Evolutionary conservation across 2,797 vertebrate genomes (phyloP).

Genomic region (Triplophysa yarkandensis): DNA sequence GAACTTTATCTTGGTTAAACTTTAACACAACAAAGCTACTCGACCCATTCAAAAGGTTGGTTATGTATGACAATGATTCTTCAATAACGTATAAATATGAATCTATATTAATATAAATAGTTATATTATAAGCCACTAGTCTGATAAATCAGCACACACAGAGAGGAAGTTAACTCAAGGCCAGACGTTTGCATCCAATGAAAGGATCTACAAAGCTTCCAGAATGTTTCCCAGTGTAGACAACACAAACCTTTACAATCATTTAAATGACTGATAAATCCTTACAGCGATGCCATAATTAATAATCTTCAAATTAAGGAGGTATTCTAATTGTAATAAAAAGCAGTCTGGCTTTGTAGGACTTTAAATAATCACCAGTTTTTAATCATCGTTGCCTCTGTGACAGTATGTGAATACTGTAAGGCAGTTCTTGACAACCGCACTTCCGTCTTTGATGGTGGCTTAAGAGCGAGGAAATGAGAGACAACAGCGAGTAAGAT

Average conservation of each 20-base stretch:
- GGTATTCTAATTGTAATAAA: constrained; percentile 1
- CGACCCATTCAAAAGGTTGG: no score
- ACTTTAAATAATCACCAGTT: not conserved
- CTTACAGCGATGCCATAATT: constrained; percentile 16
- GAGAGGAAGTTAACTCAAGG: no score
- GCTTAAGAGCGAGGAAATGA: constrained; percentile 1
- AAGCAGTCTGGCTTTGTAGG: not conserved
- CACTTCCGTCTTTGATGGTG: not conserved
- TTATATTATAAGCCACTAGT: no score
- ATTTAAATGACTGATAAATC: constrained; percentile 23
- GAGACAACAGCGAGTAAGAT: constrained; percentile 6
- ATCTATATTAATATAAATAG: no score
- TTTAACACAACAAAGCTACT: no score
- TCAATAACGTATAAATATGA: no score
- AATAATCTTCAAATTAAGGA: constrained; percentile 11
- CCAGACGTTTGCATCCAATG: no score
- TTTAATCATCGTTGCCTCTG: constrained; percentile 5
- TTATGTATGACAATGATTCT: no score
- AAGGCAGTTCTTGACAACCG: not conserved
- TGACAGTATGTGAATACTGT: not conserved
- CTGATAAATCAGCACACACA: no score
- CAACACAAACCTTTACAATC: constrained; percentile 13
- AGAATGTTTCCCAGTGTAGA: not conserved
- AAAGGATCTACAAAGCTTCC: no score
- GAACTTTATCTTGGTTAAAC: no score